Evolutionary conservation across 2,888 invertebrate genomes (phyloP), one percentile per base, ranked within the genome.

Genomic region (Opisthograptis luteolata): DNA sequence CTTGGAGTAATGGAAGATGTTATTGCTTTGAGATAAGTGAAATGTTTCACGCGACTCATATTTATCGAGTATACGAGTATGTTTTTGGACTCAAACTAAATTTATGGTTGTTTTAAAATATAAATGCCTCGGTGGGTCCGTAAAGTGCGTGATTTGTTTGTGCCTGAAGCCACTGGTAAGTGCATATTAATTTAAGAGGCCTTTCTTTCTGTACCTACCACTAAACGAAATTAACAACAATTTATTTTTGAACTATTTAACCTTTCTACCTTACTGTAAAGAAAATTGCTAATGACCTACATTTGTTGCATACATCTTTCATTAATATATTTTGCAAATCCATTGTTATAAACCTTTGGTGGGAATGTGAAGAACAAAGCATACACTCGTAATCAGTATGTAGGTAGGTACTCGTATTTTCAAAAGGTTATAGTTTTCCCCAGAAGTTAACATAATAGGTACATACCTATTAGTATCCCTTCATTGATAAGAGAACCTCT

Each of bases 1-100:
- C 66, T 64, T 61, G 58, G 62, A 63, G 57, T 59, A 81, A 84
- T 84, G 79, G 79, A 78, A 65, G 68, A 55, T 58, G 61, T 62
- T 55, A 65, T 69, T 64, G 67, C 68, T 65, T 55, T 59, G 52
- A 74, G 84, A 84, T 84, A 82, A 81, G 69, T 72, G 55, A 73
- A 81, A 81, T 74, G 74, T 75, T 70, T 68, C 68, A 73, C 62
- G 66, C 61, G 58, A 57, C 62, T 60, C 58, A 66, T 72, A 73
- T 79, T 75, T 76, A 76, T 78, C 73, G 71, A 46, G 39, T 53
- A 51, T 48, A 45, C 43, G 56, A 50, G 20, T 49, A 28, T 44
- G 58, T 57, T 50, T 66, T 44, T 49, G 45, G 44, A 55, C 55
- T 60, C 55, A 46, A 64, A 65, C 62, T 52, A 54, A 30, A 40